Evolutionary conservation across 2,888 invertebrate species (phyloP), one percentile per base, ranked within the genome.

Genomic region (Pristionchus fissidentatus): DNA sequence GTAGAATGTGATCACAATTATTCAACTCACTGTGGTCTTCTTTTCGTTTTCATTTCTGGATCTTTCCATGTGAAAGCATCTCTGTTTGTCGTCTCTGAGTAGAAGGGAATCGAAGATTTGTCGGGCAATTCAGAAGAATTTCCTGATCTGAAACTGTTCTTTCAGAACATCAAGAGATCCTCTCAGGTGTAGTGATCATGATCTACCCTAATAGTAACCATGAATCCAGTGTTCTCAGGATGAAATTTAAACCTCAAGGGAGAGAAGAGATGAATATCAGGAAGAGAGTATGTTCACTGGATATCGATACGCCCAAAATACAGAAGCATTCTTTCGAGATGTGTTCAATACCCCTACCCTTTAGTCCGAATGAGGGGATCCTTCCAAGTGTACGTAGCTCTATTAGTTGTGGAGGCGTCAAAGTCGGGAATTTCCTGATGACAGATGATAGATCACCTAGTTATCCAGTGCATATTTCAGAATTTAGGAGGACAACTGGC

Each of bases 361-460:
- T 77, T 49, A 15, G 49, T 49, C 13, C 8, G 8, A 8, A 15
- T 60, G 13, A 15, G 35, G 0, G 79, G 79, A 10, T 52, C 57
- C 35, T 79, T 79, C 79, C 79, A 79, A 19, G 75, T 77, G 35
- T 49, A 77, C 15, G 46, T 46, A 19, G 46, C 46, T n/a, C 75
- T 7, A 49, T 35, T 41, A 26, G 75, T 77, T 10, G 75, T 77
- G 0, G 26, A 46, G 0, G 46, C 49, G 1, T 46, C 75, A 32
- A 77, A 77, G 3, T 77, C 75, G 7, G 49, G 49, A 4, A 77
- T 8, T 13, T 77, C 75, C 75, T 77, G 15, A 49, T 35, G 43
- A 75, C 29, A 49, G 46, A 49, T 77, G 32, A 77, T 13, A 43
- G 43, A 70, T 41, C 62, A 62, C n/a, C n/a, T n/a, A 19, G 3